Evolutionary conservation across 2,888 invertebrate genomes (phyloP).

Genomic region (Congeria kusceri): DNA sequence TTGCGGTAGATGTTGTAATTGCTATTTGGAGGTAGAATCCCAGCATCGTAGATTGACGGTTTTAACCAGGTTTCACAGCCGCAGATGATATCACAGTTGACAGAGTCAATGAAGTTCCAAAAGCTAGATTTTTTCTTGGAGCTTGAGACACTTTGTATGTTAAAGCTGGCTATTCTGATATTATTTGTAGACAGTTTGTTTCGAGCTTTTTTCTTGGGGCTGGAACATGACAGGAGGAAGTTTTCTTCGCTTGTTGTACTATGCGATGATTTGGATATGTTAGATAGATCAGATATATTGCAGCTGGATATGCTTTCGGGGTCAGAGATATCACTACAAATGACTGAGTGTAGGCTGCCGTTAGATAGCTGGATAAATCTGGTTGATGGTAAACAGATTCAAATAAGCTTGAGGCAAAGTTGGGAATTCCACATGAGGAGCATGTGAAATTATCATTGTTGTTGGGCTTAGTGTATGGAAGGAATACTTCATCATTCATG

Average conservation of each 20-base stretch:
- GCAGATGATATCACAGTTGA: constrained; percentile 22
- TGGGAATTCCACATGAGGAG: too few species aligned
- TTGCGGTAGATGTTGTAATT: constrained; percentile 19
- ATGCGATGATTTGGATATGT: neutral
- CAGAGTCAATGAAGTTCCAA: constrained; percentile 23
- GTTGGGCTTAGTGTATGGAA: too few species aligned
- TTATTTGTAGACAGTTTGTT: neutral
- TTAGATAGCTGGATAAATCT: too few species aligned
- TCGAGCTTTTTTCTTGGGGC: neutral
- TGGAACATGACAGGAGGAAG: neutral
- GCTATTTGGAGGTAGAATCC: constrained; percentile 23
- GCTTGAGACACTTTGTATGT: constrained; percentile 15
- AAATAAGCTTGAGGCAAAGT: too few species aligned
- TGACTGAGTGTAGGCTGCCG: too few species aligned
- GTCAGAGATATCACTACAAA: too few species aligned
- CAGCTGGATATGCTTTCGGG: neutral
- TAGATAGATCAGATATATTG: neutral
- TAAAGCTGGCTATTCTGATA: neutral
- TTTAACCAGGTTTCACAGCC: constrained; percentile 39
- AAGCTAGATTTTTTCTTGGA: constrained; percentile 21
- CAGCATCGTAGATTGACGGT: constrained; percentile 11
- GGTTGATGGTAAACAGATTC: too few species aligned
- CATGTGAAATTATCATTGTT: too few species aligned
- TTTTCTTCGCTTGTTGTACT: neutral
- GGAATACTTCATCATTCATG: too few species aligned